Evolutionary conservation across 2,888 invertebrate genomes (phyloP), one percentile per base, ranked within the genome.

Genomic region (Masnerella sp.): DNA sequence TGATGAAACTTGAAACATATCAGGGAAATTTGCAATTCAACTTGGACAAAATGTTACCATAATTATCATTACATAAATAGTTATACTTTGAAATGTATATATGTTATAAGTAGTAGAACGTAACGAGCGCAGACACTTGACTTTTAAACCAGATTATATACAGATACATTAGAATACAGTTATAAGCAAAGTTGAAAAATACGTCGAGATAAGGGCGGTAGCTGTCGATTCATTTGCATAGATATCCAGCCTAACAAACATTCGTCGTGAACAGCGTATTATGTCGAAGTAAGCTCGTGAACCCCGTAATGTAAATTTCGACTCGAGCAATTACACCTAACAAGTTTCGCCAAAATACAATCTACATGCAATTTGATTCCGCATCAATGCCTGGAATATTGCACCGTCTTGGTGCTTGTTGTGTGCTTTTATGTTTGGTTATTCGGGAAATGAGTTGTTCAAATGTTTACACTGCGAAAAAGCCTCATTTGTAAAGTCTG

Each of bases 161-260:
- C 38, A 38, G 51, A 36, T 18, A 30, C 14, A 25, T 22, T 38
- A 28, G 28, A 54, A 40, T 40, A 40, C 40, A 40, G 40, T 54
- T 54, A 40, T 15, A 40, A 40, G 54, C 30, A 54, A 40, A 40
- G 43, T 43, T 58, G 45, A 45, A 58, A 45, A 58, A 58, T 58
- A 45, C 9, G 42, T 45, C 5, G 15, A 22, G 45, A 36, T 58
- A 45, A 43, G 58, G 30, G 30, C 20, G 25, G 20, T 22, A 18
- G n/a, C n/a, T n/a, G n/a, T n/a, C n/a, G n/a, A n/a, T n/a, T n/a
- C 30, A 61, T 61, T 61, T 61, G 15, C 49, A 61, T 61, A 61
- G 49, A 38, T 61, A 49, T 47, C 47, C 25, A 22, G 43, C 40
- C 34, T 45, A 59, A 59, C 45, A 59, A 59, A 59, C 45, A 59